Evolutionary conservation across 1,140 invertebrate species (phyloP).

Genomic region (Lamellibrachia luymesi): DNA sequence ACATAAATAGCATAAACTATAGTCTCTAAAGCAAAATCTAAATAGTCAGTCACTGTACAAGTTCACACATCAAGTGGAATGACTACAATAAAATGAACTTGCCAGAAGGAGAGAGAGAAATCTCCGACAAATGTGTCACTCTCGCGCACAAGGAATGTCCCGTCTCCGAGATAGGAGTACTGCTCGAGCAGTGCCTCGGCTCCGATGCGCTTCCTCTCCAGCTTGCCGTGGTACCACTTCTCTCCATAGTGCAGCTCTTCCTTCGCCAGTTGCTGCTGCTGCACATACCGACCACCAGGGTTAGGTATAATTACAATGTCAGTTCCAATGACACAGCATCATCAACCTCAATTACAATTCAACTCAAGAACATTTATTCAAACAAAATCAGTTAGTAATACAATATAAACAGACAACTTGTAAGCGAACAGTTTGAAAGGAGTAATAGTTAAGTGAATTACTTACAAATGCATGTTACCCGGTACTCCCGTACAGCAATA

Average conservation of each 20-base stretch:
- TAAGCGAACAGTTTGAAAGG: no score
- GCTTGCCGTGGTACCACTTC: slow-evolving; percentile 87
- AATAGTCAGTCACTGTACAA: neutral
- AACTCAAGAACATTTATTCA: no score
- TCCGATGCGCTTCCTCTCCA: slow-evolving; percentile 73
- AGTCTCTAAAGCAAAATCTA: no score
- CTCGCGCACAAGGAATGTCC: slow-evolving; percentile 90
- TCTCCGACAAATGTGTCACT: slow-evolving; percentile 96
- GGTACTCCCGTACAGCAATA: no score
- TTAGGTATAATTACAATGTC: neutral
- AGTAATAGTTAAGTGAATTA: no score
- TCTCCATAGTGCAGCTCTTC: slow-evolving; percentile 91
- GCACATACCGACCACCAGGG: neutral
- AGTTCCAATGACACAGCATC: neutral
- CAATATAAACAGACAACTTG: no score
- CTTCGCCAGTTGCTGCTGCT: neutral
- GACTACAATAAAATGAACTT: slow-evolving; percentile 28
- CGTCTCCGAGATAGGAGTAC: slow-evolving; percentile 86
- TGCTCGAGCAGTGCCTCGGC: slow-evolving; percentile 72
- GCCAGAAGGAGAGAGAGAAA: slow-evolving; percentile 91
- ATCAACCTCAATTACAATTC: neutral
- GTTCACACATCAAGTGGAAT: neutral
- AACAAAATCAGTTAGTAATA: no score
- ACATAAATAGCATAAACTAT: no score
- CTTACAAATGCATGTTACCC: no score